Evolutionary conservation across 2,888 invertebrate genomes (phyloP).

Genomic region (Habroteleia sp.): DNA sequence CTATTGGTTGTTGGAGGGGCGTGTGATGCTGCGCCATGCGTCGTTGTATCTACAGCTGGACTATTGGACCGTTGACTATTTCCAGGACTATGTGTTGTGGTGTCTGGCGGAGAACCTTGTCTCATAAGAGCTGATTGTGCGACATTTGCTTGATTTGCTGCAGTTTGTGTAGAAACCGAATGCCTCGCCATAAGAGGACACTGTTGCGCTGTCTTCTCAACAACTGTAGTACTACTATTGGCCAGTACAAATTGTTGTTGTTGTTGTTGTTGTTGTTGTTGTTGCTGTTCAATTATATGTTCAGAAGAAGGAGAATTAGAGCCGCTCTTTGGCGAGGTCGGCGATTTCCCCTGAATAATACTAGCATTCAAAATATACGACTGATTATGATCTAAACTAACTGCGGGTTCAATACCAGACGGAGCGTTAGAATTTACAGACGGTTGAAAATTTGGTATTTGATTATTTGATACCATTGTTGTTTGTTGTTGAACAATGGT

Average conservation of each 20-base stretch:
- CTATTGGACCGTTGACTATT: conserved; percentile 79
- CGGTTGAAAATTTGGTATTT: conserved; percentile 81
- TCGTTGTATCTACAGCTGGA: conserved; percentile 79
- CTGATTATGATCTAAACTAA: conserved; percentile 84
- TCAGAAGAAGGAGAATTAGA: conserved; percentile 75
- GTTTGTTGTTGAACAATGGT: conserved; percentile 92
- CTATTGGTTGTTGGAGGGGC: conserved; percentile 74
- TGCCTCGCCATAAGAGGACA: conserved; percentile 82
- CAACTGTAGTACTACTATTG: conserved; percentile 69
- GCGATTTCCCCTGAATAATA: conserved; percentile 75
- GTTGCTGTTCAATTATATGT: conserved; percentile 74
- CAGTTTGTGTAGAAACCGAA: conserved; percentile 89
- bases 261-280: conserved; percentile 69
- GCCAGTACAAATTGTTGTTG: conserved; percentile 69
- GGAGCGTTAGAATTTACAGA: conserved; percentile 66
- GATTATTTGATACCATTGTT: conserved; percentile 88
- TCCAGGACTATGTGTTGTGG: conserved; percentile 90
- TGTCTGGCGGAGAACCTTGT: conserved; percentile 89
- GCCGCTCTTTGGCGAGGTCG: conserved; percentile 73
- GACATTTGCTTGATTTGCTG: conserved; percentile 78
- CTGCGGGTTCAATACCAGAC: conserved; percentile 75
- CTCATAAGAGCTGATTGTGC: conserved; percentile 80
- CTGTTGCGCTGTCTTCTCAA: conserved; percentile 73
- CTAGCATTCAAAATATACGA: conserved; percentile 77
- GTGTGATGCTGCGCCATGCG: conserved; percentile 79